phyloP scores from a whole-genome alignment of 2,113 vertebrate genomes.

The Saguinus midas region DNA sequence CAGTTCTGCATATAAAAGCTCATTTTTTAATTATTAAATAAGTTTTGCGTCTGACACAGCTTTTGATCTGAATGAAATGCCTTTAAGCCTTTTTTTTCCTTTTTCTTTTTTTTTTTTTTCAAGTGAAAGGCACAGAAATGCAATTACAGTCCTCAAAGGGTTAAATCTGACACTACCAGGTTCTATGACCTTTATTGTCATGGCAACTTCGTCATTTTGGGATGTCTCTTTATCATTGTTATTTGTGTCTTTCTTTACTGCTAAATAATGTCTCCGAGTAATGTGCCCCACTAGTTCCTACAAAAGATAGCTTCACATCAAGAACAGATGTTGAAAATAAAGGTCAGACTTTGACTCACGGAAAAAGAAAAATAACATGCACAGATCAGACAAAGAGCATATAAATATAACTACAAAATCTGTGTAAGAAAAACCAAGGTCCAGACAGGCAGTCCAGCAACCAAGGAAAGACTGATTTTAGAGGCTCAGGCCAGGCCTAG shows the following conservation, averaged over 20 bases:
- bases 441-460: constrained; percentile 96
- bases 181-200: constrained; percentile 92
- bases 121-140: constrained; percentile 93
- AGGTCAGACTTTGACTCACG: constrained; percentile 96
- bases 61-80: constrained; percentile 84
- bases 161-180: constrained; percentile 87
- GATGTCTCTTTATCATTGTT: constrained; percentile 92
- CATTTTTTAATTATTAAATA: constrained; percentile 78
- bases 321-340: constrained; percentile 90
- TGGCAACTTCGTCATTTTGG: constrained; percentile 93
- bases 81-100: constrained; percentile 80
- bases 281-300: constrained; percentile 89
- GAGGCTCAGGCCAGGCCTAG: constrained; percentile 97
- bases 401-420: constrained; percentile 93
- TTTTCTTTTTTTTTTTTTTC: constrained; percentile 61
- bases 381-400: constrained; percentile 88
- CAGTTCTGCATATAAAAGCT: constrained; percentile 81
- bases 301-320: constrained; percentile 89
- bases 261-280: constrained; percentile 87
- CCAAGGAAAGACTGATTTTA: constrained; percentile 92
- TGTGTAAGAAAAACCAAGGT: constrained; percentile 95
- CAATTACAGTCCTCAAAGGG: constrained; percentile 93
- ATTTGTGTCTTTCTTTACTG: constrained; percentile 88
- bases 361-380: constrained; percentile 87
- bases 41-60: constrained; percentile 84